Conservation (phyloP, 2,113 vertebrate genomes). For the Chaetorhynchus papuensis region DNA sequence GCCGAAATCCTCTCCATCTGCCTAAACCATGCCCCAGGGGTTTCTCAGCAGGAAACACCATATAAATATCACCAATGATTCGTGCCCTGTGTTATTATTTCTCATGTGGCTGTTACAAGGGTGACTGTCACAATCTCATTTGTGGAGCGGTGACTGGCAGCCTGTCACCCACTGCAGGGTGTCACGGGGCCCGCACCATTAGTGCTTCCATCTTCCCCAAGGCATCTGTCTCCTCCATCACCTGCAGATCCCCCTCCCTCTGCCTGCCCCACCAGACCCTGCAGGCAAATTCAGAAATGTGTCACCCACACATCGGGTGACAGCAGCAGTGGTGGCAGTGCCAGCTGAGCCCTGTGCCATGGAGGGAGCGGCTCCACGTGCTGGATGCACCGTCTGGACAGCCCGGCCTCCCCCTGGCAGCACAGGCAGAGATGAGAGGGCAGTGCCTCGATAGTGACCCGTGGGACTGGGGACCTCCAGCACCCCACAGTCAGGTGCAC, state of each 20-base stretch:
- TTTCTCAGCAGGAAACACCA: slow-evolving; percentile 3
- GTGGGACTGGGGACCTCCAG: rapidly evolving
- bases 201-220: slow-evolving; percentile 45
- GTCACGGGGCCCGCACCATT: slow-evolving; percentile 1
- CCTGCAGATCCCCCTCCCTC: background rate
- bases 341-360: background rate
- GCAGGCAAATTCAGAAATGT: slow-evolving; percentile 30
- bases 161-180: slow-evolving; percentile 60
- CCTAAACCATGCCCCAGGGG: background rate
- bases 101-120: slow-evolving; percentile 36
- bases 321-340: background rate
- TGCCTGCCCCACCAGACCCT: background rate
- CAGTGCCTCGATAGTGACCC: background rate
- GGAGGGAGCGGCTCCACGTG: rapidly evolving
- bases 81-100: slow-evolving; percentile 46
- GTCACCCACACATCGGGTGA: background rate
- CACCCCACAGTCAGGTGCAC: rapidly evolving
- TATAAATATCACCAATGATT: slow-evolving; percentile 1
- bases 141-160: slow-evolving; percentile 56
- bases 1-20: background rate
- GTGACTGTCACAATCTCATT: slow-evolving; percentile 58
- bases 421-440: background rate
- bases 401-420: rapidly evolving
- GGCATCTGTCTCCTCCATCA: slow-evolving; percentile 62
- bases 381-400: rapidly evolving